Conservation (phyloP, 2,797 vertebrate genomes). For the Knipowitschia caucasica region DNA sequence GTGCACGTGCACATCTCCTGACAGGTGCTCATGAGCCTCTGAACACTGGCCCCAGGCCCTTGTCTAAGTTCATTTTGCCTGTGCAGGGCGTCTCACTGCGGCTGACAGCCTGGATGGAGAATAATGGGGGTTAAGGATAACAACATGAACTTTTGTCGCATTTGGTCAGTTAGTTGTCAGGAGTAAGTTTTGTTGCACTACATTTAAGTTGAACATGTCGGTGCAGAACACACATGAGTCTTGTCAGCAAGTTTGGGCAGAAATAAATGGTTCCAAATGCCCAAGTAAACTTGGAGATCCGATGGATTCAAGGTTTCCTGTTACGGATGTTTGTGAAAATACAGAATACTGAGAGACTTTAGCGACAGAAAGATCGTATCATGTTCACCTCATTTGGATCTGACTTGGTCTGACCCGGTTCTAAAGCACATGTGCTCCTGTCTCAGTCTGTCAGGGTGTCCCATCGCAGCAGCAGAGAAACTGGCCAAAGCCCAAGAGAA, state of each 20-base stretch:
- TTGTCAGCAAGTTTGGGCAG: conserved; percentile 32
- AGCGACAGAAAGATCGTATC: conserved; percentile 27
- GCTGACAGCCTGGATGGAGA: conserved; percentile 57
- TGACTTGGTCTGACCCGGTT: neutral
- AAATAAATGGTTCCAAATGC: conserved; percentile 37
- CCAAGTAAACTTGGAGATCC: conserved; percentile 42
- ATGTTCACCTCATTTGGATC: conserved; percentile 20
- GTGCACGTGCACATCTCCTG: conserved; percentile 23
- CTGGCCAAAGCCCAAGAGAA: conserved; percentile 98
- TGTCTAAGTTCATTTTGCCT: conserved; percentile 54
- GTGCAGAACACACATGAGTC: conserved; percentile 14
- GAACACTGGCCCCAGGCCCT: conserved; percentile 55
- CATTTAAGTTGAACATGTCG: conserved; percentile 18
- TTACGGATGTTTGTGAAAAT: neutral
- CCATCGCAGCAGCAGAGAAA: conserved; percentile 97
- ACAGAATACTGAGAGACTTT: neutral
- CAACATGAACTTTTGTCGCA: conserved; percentile 56
- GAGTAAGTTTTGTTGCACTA: conserved; percentile 33
- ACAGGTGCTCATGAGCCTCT: conserved; percentile 44
- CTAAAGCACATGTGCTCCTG: conserved; percentile 11
- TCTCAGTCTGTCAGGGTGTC: conserved; percentile 96
- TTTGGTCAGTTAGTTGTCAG: conserved; percentile 56
- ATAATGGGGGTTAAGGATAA: conserved; percentile 59
- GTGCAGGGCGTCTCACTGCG: conserved; percentile 18
- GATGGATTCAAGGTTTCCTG: conserved; percentile 15